Percentiles rank a stretch among this genome's conserved stretches.
Evolutionary conservation across 2,113 vertebrate species (phyloP).

Genomic region (Myotis davidii): DNA sequence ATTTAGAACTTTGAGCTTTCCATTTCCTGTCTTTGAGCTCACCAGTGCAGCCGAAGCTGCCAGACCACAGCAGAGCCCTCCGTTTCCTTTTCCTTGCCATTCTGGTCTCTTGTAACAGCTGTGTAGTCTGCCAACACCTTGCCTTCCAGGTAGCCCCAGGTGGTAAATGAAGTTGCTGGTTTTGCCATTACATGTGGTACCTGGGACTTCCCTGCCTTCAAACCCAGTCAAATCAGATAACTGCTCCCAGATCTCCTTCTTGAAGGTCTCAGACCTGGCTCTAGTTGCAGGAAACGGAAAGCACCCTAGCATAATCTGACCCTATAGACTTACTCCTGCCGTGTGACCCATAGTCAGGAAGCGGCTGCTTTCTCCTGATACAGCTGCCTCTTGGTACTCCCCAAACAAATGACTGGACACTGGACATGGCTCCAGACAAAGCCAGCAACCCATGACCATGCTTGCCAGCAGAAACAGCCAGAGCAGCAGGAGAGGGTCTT

Average conservation of each 20-base stretch:
- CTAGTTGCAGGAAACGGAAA: neutral
- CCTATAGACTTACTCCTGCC: neutral
- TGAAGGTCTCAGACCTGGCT: neutral
- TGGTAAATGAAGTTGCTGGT: neutral
- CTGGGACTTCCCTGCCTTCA: neutral
- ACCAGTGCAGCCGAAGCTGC: neutral
- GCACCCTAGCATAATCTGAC: neutral
- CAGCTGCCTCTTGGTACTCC: neutral
- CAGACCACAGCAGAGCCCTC: neutral
- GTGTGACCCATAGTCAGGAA: neutral
- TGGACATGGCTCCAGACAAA: neutral
- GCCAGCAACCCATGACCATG: neutral
- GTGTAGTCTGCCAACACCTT: neutral
- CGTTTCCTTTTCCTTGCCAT: neutral
- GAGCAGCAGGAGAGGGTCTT: neutral
- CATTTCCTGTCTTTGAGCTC: neutral
- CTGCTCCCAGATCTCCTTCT: neutral
- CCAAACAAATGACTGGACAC: neutral
- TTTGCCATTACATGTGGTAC: neutral
- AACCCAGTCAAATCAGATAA: neutral
- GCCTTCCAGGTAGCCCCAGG: neutral
- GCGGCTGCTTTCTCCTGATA: neutral
- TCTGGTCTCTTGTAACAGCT: neutral
- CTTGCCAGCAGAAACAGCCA: neutral
- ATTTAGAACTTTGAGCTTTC: neutral